These are phyloP conservation scores for Leptinotarsa undecemlineata DNA, from an alignment of 1,140 invertebrate genomes.

Conservation along the genomic window DNA sequence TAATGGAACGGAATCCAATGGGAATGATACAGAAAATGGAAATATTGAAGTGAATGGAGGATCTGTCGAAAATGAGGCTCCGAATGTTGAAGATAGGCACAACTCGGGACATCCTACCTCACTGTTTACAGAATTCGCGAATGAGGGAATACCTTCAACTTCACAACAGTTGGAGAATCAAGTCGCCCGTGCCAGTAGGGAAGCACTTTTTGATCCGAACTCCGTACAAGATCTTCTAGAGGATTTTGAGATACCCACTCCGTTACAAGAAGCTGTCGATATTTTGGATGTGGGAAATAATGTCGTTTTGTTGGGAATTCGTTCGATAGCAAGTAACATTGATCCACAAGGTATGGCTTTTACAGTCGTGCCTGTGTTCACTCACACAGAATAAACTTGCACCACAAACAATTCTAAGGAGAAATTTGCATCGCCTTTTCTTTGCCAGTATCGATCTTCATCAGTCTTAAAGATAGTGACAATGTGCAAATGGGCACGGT, in stretches of 20 bases:
- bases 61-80: background rate
- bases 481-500: no score
- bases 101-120: background rate
- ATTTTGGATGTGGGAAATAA: conserved; percentile 21
- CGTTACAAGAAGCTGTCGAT: conserved; percentile 25
- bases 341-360: background rate
- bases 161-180: background rate
- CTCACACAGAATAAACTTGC: no score
- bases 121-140: background rate
- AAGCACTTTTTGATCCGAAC: conserved; percentile 50
- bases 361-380: no score
- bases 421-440: no score
- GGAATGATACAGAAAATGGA: background rate
- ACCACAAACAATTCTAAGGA: no score
- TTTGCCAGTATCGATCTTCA: no score
- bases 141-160: background rate
- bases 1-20: no score
- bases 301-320: conserved; percentile 30
- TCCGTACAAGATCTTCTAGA: conserved; percentile 48
- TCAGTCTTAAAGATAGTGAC: no score
- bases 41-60: background rate
- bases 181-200: conserved; percentile 42
- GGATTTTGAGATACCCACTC: conserved; percentile 43
- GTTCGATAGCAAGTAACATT: conserved; percentile 9
- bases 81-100: background rate